These are phyloP conservation scores for Rhynchophorus ferrugineus DNA, from an alignment of 1,140 invertebrate genomes.

Conservation along the genomic window DNA sequence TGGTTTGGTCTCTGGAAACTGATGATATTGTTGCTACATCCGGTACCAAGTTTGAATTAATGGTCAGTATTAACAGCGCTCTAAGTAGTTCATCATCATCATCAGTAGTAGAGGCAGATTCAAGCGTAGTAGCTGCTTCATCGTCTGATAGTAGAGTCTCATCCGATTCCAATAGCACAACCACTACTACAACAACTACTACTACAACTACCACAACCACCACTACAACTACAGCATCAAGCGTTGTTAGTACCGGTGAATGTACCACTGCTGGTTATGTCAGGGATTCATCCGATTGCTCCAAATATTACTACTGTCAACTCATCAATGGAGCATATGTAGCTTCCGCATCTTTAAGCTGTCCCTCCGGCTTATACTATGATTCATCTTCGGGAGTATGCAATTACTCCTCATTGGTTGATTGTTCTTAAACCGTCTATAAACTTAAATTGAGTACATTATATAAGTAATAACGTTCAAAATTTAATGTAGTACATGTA, in stretches of 20 bases:
- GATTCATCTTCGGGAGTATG: slow-evolving; percentile 13
- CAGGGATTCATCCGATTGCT: slow-evolving; percentile 16
- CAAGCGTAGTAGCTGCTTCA: not conserved
- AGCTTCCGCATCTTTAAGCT: slow-evolving; percentile 3
- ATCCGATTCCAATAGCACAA: not conserved
- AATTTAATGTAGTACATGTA: too few species aligned
- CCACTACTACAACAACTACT: slow-evolving; percentile 4
- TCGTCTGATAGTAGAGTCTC: not conserved
- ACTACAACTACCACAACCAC: slow-evolving; percentile 1
- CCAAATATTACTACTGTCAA: slow-evolving; percentile 20
- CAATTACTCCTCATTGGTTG: slow-evolving; percentile 13
- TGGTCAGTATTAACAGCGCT: slow-evolving; percentile 48
- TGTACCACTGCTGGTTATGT: slow-evolving; percentile 18
- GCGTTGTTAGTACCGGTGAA: not conserved
- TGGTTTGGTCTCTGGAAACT: slow-evolving; percentile 69
- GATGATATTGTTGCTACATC: slow-evolving; percentile 46
- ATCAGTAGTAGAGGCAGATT: not conserved
- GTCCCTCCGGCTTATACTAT: slow-evolving; percentile 17
- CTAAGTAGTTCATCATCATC: not conserved
- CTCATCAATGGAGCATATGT: slow-evolving; percentile 5
- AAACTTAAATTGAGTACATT: too few species aligned
- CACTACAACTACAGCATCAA: slow-evolving; percentile 1
- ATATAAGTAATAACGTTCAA: too few species aligned
- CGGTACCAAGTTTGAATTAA: slow-evolving; percentile 49
- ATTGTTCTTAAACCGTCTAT: slow-evolving; percentile 7